Evolutionary conservation across 2,888 invertebrate genomes (phyloP).

Genomic region (Aproaerema taeniolella): DNA sequence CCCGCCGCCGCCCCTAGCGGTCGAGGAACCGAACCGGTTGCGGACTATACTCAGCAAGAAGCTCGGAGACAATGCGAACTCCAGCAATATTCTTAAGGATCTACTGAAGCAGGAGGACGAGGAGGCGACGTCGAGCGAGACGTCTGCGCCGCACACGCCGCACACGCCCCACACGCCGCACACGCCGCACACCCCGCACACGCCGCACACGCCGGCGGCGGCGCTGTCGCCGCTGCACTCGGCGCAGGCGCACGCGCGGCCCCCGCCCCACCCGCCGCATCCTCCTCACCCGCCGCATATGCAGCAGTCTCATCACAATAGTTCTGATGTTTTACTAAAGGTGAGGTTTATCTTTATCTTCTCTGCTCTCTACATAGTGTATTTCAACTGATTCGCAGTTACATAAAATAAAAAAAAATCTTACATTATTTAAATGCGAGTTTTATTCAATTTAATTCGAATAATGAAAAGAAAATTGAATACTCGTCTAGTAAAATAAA

Average conservation of each 20-base stretch:
- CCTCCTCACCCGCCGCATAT: slow-evolving; percentile 31
- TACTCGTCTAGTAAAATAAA: background rate
- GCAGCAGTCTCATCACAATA: slow-evolving; percentile 43
- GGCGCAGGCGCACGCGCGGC: slow-evolving; percentile 28
- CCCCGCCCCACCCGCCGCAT: slow-evolving; percentile 24
- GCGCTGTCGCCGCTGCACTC: slow-evolving; percentile 39
- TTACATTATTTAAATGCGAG: too few relatives aligned
- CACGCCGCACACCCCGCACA: slow-evolving; percentile 42
- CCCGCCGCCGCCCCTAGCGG: slow-evolving; percentile 29
- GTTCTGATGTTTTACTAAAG: slow-evolving; percentile 78
- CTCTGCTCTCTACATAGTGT: too few relatives aligned
- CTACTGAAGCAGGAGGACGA: slow-evolving; percentile 67
- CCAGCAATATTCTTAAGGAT: slow-evolving; percentile 60
- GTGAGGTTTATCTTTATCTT: slow-evolving; percentile 29
- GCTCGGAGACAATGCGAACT: slow-evolving; percentile 44
- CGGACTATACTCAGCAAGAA: slow-evolving; percentile 78
- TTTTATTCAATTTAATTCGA: too few relatives aligned
- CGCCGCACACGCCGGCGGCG: slow-evolving; percentile 42
- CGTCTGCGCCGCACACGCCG: slow-evolving; percentile 62
- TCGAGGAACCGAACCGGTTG: slow-evolving; percentile 76
- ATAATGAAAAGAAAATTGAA: too few relatives aligned
- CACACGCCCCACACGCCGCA: slow-evolving; percentile 51
- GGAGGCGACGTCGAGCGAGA: slow-evolving; percentile 58
- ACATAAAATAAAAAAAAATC: too few relatives aligned
- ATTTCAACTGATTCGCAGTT: too few relatives aligned